phyloP scores from a whole-genome alignment of 2,888 invertebrate genomes.

The Athetis lepigone region DNA sequence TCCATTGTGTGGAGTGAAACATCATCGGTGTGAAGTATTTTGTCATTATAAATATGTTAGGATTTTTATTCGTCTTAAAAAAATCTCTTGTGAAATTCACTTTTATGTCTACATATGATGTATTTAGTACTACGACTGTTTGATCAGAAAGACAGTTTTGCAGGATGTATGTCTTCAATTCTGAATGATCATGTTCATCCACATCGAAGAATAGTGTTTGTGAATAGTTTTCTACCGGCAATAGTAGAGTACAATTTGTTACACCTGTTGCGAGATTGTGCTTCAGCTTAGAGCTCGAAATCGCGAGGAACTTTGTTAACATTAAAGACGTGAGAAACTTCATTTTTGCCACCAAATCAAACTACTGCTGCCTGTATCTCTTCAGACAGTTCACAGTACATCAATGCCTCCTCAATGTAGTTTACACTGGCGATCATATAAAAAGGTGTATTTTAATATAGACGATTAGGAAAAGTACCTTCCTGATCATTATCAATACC shows the following conservation, averaged over 20 bases:
- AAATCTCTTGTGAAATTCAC: background rate
- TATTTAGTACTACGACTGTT: conserved; percentile 34
- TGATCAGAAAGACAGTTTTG: conserved; percentile 21
- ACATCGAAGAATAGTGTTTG: conserved; percentile 43
- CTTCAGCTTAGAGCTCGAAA: background rate
- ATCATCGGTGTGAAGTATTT: conserved; percentile 51
- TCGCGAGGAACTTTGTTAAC: background rate
- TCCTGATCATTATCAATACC: conserved; percentile 19
- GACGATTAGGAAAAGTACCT: background rate
- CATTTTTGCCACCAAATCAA: conserved; percentile 30
- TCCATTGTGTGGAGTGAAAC: conserved; percentile 32
- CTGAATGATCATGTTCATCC: conserved; percentile 10
- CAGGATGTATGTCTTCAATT: conserved; percentile 44
- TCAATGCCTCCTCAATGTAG: background rate
- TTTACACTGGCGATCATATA: background rate
- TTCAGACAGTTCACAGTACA: conserved; percentile 13
- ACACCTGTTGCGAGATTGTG: background rate
- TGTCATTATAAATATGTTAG: conserved; percentile 62
- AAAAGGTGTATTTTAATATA: conserved; percentile 15
- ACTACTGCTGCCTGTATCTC: background rate
- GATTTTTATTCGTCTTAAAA: conserved; percentile 25
- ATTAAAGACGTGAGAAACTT: conserved; percentile 3
- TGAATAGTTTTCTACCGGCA: conserved; percentile 34
- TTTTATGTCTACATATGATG: background rate
- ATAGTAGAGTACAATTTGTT: conserved; percentile 25